phyloP scores from a whole-genome alignment of 2,113 vertebrate species.

The Zosterops japonicus region DNA sequence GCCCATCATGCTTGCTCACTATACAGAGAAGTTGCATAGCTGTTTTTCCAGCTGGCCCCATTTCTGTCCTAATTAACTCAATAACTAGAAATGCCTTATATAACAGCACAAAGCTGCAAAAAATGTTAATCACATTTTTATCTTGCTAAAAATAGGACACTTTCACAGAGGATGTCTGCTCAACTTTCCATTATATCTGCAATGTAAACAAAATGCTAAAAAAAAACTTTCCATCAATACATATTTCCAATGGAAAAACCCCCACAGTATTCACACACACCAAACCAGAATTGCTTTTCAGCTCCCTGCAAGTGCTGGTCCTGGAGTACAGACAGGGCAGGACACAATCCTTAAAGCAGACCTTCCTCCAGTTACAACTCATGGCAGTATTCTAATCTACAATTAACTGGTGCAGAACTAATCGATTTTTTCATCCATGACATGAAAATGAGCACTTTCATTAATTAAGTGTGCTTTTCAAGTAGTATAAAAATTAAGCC shows the following conservation, averaged over 20 bases:
- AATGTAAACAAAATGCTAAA: not conserved
- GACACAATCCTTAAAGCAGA: not conserved
- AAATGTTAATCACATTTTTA: constrained; percentile 10
- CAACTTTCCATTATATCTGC: not conserved
- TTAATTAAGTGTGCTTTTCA: not conserved
- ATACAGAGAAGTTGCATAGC: not conserved
- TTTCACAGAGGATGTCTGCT: not conserved
- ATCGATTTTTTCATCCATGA: not conserved
- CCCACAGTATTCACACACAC: not conserved
- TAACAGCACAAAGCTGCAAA: constrained; percentile 19
- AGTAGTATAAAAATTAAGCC: not conserved
- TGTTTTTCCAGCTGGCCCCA: constrained; percentile 5
- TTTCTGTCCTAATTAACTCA: constrained; percentile 33
- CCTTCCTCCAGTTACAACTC: not conserved
- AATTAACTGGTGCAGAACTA: not conserved
- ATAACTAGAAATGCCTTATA: not conserved
- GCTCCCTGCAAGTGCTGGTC: not conserved
- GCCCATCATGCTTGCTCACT: not conserved
- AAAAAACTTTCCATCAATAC: not conserved
- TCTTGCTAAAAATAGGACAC: constrained; percentile 22
- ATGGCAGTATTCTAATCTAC: not conserved
- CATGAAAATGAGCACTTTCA: not conserved
- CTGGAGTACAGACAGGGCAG: not conserved
- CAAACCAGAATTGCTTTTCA: not conserved
- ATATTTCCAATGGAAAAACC: not conserved